Percentiles rank a stretch among this genome's conserved stretches.
Conservation (phyloP, 2,113 vertebrate species). For the Nannobrachium achirus region DNA sequence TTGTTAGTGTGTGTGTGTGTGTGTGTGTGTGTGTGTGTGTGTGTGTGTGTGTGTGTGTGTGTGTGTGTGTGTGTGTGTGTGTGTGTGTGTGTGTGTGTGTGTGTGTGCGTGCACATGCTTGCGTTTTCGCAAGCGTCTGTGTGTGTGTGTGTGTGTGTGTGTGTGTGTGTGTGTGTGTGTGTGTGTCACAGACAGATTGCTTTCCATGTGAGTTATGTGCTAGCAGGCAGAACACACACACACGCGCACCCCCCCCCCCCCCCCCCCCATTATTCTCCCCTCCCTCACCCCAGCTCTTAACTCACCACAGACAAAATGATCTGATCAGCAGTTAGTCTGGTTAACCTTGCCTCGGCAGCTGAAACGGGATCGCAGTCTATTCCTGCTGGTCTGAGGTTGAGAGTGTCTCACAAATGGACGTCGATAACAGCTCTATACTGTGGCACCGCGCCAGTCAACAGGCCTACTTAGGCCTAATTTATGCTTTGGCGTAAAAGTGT, state of each 20-base stretch:
- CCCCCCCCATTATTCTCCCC: no score
- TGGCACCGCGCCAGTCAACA: no score
- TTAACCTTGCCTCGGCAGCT: conserved; percentile 44
- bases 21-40: conserved; percentile 30
- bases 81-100: neutral
- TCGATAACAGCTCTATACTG: neutral
- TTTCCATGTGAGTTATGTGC: conserved; percentile 27
- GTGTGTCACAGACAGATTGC: conserved; percentile 15
- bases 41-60: conserved; percentile 26
- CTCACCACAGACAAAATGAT: conserved; percentile 39
- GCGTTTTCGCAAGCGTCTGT: conserved; percentile 26
- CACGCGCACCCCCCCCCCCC: neutral
- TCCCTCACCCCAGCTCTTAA: no score
- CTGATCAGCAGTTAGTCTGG: conserved; percentile 58
- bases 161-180: neutral
- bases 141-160: neutral
- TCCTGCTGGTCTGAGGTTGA: conserved; percentile 57
- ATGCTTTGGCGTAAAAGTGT: no score
- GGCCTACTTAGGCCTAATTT: no score
- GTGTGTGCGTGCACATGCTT: conserved; percentile 29
- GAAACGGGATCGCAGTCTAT: conserved; percentile 67
- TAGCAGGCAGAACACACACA: conserved; percentile 16
- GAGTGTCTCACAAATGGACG: neutral
- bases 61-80: neutral
- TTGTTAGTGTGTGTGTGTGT: conserved; percentile 24